phyloP scores from a whole-genome alignment of 2,888 invertebrate species.

The Erebia aethiops region DNA sequence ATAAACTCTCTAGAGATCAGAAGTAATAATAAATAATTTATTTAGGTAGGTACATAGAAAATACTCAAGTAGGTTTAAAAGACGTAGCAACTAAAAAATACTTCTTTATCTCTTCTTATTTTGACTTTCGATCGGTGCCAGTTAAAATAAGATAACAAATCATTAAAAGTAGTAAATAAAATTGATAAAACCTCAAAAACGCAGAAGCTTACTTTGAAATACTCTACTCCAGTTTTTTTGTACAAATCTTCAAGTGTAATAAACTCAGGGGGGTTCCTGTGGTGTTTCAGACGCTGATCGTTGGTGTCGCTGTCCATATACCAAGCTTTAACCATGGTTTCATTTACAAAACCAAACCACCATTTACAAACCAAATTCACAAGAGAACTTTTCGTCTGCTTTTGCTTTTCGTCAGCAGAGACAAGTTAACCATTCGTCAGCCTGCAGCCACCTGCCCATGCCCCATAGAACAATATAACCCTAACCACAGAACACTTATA shows the following conservation, averaged over 20 bases:
- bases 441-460: too few species aligned
- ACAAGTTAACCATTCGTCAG: too few species aligned
- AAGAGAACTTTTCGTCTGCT: background rate
- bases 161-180: background rate
- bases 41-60: too few species aligned
- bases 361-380: background rate
- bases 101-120: background rate
- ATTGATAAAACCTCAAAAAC: slow-evolving; percentile 15
- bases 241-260: slow-evolving; percentile 86
- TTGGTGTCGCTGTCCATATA: slow-evolving; percentile 86
- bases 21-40: too few species aligned
- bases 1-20: too few species aligned
- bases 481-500: too few species aligned
- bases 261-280: slow-evolving; percentile 89
- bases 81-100: background rate
- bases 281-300: slow-evolving; percentile 93
- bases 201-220: slow-evolving; percentile 87
- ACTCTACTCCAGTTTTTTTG: slow-evolving; percentile 91
- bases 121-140: background rate
- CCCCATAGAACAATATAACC: too few species aligned
- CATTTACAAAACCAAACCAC: background rate
- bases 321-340: slow-evolving; percentile 92
- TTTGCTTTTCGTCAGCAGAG: too few species aligned
- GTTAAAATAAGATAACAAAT: slow-evolving; percentile 1
- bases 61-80: background rate